Evolutionary conservation across 92 coral and sea anemone species (phyloP).

Genomic region (Isaurus tuberculatus): DNA sequence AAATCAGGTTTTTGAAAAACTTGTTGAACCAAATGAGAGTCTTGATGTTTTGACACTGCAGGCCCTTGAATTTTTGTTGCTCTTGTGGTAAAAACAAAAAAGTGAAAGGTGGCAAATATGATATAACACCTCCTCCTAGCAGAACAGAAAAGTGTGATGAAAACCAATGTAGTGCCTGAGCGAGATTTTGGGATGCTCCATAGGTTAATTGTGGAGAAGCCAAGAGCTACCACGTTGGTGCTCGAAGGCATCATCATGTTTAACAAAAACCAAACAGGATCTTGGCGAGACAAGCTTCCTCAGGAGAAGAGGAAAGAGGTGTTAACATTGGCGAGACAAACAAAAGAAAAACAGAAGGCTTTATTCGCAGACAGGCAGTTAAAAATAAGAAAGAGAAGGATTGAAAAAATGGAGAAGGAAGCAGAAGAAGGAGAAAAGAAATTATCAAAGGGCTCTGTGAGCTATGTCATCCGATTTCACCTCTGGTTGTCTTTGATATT

Average conservation of each 20-base stretch:
- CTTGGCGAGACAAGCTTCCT: slow-evolving; percentile 24
- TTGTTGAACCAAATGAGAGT: slow-evolving; percentile 40
- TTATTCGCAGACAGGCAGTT: slow-evolving; percentile 15
- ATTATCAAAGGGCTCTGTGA: too few species aligned
- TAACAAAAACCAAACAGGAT: slow-evolving; percentile 27
- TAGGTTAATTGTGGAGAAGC: slow-evolving; percentile 37
- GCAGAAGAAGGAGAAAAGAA: slow-evolving; percentile 14
- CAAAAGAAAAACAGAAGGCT: slow-evolving; percentile 31
- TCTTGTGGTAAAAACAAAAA: slow-evolving; percentile 35
- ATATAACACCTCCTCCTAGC: not conserved
- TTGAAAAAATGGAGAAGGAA: slow-evolving; percentile 20
- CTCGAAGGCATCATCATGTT: slow-evolving; percentile 44
- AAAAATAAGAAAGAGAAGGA: slow-evolving; percentile 10
- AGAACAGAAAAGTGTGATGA: slow-evolving; percentile 16
- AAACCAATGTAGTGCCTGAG: slow-evolving; percentile 38
- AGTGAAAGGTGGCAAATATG: slow-evolving; percentile 21
- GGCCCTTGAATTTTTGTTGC: slow-evolving; percentile 41
- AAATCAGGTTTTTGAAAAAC: slow-evolving; percentile 50
- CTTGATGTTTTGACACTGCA: slow-evolving; percentile 53
- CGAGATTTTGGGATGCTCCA: slow-evolving; percentile 40
- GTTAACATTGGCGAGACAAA: not conserved
- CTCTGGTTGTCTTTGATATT: too few species aligned
- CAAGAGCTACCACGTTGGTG: slow-evolving; percentile 27
- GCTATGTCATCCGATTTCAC: too few species aligned
- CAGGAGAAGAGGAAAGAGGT: slow-evolving; percentile 6